Conservation (phyloP, 2,113 vertebrate species). For the Lophura nycthemera region DNA sequence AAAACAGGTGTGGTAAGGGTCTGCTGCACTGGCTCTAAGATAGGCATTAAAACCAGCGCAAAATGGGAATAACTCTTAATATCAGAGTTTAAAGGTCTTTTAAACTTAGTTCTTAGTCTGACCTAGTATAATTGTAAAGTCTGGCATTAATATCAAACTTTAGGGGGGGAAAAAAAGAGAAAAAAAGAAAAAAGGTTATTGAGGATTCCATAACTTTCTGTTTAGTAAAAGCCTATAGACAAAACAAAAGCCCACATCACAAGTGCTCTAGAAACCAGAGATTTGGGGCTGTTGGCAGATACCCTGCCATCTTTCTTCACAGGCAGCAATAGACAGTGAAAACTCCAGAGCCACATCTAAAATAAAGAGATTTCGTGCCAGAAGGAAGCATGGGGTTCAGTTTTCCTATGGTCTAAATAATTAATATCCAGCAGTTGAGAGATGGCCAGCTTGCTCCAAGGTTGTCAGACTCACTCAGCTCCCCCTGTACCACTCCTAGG, state of each 20-base stretch:
- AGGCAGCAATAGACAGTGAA: not conserved
- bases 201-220: not conserved
- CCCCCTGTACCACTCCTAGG: not conserved
- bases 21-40: not conserved
- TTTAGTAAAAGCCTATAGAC: not conserved
- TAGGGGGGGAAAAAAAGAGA: not conserved
- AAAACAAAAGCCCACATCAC: not conserved
- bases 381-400: not conserved
- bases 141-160: not conserved
- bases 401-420: slow-evolving; percentile 29
- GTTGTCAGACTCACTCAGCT: not conserved
- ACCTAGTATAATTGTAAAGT: not conserved
- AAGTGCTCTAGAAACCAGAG: not conserved
- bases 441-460: not conserved
- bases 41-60: not conserved
- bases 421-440: not conserved
- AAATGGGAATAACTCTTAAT: not conserved
- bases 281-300: not conserved
- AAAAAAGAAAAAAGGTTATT: not conserved
- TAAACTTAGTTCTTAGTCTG: not conserved
- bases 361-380: slow-evolving; percentile 6
- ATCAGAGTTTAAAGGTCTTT: not conserved
- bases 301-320: not conserved
- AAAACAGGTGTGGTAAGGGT: not conserved
- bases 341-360: not conserved